Base-by-base conservation (phyloP, 2,797 vertebrate species). In the Gymnoscopelus braueri region DNA sequence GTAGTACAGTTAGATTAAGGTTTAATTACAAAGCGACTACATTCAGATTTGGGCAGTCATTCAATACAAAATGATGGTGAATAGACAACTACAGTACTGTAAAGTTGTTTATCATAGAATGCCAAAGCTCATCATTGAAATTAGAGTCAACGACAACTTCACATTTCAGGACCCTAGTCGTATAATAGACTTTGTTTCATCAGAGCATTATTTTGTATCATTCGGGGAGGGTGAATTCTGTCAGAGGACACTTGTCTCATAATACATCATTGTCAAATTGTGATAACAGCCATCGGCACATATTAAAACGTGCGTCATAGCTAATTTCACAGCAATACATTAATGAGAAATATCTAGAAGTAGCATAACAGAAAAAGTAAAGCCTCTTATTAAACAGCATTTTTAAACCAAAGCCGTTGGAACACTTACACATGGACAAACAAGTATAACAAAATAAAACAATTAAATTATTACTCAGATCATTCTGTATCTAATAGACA, bases 51-150 rank as follows among this genome's bases (percentile, higher is more conserved):
- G 73, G 67, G 15, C 29, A 55, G 54, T 73, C 63, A 73, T 32
- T 0, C 54, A 74, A 55, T 76, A 76, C 60, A 78, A 86, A 83
- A 81, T 77, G 86, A 86, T 81, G 84, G 78, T 70, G 66, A 68
- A 44, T 0, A 61, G 47, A 2, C 15, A 71, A 11, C 2, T 6
- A 15, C 12, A 67, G 65, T 0, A 58, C 32, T 15, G n/a, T 24
- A 26, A 55, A 68, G 62, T 58, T 12, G 57, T 54, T 51, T 55
- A 19, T 58, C 13, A 61, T 64, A 72, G 35, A 74, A 80, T 65
- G 1, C 5, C 54, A 66, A 71, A 47, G 81, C 80, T 85, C 76
- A 23, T 85, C 71, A 84, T 60, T 74, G 69, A 78, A 79, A 79
- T 76, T 70, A n/a, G 61, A 71, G 77, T 69, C 68, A 19, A 59